Percentiles rank a stretch among this genome's conserved stretches.
These are phyloP conservation scores for Rhinatrema bivittatum DNA, from an alignment of 2,797 vertebrate species.

Conservation along the genomic window DNA sequence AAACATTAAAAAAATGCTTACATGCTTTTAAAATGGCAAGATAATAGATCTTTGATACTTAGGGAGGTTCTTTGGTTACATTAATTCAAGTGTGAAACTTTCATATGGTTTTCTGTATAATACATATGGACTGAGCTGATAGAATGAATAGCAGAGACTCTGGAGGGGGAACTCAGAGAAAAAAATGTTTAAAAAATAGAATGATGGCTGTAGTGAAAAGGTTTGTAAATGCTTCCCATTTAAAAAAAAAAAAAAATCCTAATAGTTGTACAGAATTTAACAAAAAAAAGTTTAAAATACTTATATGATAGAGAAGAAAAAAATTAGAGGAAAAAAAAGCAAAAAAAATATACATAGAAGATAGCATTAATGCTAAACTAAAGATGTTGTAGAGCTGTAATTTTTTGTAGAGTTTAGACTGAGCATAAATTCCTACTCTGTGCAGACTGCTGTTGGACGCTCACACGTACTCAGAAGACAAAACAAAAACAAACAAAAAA, in stretches of 20 bases:
- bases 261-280: slow-evolving; percentile 81
- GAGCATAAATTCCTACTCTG: slow-evolving; percentile 86
- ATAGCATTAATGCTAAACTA: slow-evolving; percentile 72
- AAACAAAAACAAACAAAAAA: slow-evolving; percentile 51
- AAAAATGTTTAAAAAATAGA: slow-evolving; percentile 39
- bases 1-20: slow-evolving; percentile 64
- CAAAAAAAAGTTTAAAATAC: slow-evolving; percentile 88
- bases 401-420: slow-evolving; percentile 95
- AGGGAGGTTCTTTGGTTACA: slow-evolving; percentile 70
- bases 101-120: slow-evolving; percentile 75
- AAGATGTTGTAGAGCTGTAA: slow-evolving; percentile 89
- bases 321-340: slow-evolving; percentile 53
- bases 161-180: slow-evolving; percentile 49
- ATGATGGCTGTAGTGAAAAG: slow-evolving; percentile 55
- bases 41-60: slow-evolving; percentile 86
- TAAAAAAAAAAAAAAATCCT: slow-evolving; percentile 76
- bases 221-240: slow-evolving; percentile 78
- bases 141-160: slow-evolving; percentile 49
- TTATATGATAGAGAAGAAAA: slow-evolving; percentile 82
- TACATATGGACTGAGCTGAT: slow-evolving; percentile 53
- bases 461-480: slow-evolving; percentile 50
- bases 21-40: slow-evolving; percentile 94
- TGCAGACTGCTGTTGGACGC: slow-evolving; percentile 62
- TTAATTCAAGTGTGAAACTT: slow-evolving; percentile 71
- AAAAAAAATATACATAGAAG: slow-evolving; percentile 79